These are phyloP conservation scores for Papilio demoleus DNA, from an alignment of 2,888 invertebrate species.

Conservation along the genomic window DNA sequence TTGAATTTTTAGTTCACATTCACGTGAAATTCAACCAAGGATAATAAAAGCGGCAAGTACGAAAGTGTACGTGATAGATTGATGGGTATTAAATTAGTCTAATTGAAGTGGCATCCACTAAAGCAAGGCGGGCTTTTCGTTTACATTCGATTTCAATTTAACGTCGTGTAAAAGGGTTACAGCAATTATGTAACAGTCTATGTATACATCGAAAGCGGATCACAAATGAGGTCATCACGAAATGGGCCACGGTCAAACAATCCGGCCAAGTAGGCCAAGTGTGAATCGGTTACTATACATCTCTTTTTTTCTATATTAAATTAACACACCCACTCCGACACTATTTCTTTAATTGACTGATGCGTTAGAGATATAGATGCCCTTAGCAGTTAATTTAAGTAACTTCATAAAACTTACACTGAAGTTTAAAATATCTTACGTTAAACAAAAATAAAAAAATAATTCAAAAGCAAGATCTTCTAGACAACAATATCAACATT, in stretches of 20 bases:
- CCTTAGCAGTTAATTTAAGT: no score
- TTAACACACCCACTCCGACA: neutral
- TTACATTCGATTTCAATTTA: conserved; percentile 36
- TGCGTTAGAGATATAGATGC: neutral
- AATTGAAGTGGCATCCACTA: conserved; percentile 28
- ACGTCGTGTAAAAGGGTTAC: conserved; percentile 38
- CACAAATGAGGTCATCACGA: conserved; percentile 36
- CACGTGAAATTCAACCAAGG: neutral
- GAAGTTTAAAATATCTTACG: no score
- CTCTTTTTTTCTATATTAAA: conserved; percentile 5
- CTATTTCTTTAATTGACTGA: neutral
- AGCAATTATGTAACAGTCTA: conserved; percentile 35
- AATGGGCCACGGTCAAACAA: conserved; percentile 40
- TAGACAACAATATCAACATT: no score
- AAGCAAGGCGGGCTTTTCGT: conserved; percentile 30
- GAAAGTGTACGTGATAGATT: conserved; percentile 26
- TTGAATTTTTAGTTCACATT: no score
- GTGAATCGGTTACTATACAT: conserved; percentile 30
- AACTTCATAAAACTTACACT: no score
- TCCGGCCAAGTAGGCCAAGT: conserved; percentile 38
- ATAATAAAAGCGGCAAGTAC: conserved; percentile 10
- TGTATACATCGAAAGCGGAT: conserved; percentile 15
- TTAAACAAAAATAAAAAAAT: neutral
- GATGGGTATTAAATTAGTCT: conserved; percentile 37
- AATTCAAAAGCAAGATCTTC: no score